Conservation (phyloP, 2,888 invertebrate genomes). For the Eupsilia transversa region DNA sequence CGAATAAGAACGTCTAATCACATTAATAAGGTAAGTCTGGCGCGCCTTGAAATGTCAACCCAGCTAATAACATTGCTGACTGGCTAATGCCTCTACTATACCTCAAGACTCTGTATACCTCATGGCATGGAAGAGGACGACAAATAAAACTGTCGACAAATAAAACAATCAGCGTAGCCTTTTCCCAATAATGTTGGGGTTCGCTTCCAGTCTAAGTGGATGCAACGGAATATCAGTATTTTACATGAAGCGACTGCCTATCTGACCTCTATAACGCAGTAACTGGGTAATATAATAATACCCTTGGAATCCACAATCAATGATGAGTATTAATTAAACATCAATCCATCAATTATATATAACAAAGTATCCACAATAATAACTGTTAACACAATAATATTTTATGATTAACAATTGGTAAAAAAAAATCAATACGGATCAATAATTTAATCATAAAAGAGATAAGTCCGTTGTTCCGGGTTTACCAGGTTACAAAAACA, state of each 20-base stretch:
- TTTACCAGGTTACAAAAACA: slow-evolving; percentile 30
- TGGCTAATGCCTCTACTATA: neutral
- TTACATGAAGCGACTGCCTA: too few species aligned
- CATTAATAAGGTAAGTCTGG: neutral
- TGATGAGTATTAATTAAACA: slow-evolving; percentile 10
- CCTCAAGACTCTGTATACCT: too few species aligned
- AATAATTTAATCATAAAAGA: slow-evolving; percentile 1
- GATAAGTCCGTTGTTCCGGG: slow-evolving; percentile 25
- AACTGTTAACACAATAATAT: neutral
- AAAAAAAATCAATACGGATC: slow-evolving; percentile 12
- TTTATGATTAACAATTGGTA: slow-evolving; percentile 2
- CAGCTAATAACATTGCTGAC: slow-evolving; percentile 20
- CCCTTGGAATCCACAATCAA: slow-evolving; percentile 7
- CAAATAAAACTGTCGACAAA: neutral
- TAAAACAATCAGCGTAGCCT: too few species aligned
- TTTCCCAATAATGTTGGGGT: too few species aligned
- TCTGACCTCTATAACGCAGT: too few species aligned
- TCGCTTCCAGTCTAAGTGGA: too few species aligned
- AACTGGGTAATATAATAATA: too few species aligned
- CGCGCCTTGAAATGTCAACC: slow-evolving; percentile 22
- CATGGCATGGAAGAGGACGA: neutral
- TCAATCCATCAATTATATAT: slow-evolving; percentile 34
- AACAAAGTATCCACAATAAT: neutral
- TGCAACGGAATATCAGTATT: too few species aligned
- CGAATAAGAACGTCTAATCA: neutral